Evolutionary conservation across 1,140 invertebrate genomes (phyloP), one percentile per base, ranked within the genome.

Genomic region (Drosophila murphyi): DNA sequence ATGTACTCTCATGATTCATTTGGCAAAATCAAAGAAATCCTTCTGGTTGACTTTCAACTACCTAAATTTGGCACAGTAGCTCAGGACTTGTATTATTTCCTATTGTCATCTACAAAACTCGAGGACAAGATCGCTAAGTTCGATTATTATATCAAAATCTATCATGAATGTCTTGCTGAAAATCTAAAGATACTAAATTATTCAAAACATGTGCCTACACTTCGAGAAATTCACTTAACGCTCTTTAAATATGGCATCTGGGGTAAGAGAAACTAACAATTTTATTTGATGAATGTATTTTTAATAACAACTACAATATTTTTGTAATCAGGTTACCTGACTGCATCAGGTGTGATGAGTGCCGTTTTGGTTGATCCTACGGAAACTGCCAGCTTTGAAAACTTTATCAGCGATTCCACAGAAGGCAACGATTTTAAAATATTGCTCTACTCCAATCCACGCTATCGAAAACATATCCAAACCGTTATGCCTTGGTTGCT

Each of bases 1-100:
- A 86, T 96, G 75, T 95, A 95, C 80, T 92, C 93, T n/a, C 95
- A 95, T 72, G 91, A 94, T 71, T 75, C 71, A 0, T 71, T 41
- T 29, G 92, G 91, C 0, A 93, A 93, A 72, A 72, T 91, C 5
- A 81, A 83, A 5, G 83, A 90, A 5, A 79, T 75, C 0, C 79
- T 70, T 20, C 39, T 91, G 10, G 73, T 91, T 0, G 90, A 92
- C 29, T 89, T 76, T 47, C 90, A 92, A 59, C 31, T 90, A 8
- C 54, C 83, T 2, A 82, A 71, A 31, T 92, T 86, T 65, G 87
- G 87, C 12, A 31, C 62, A 7, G 77, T 80, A 3, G 75, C 85
- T 0, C 74, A 85, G n/a, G 90, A 92, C 55, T 57, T 92, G 20
- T 41, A 67, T 0, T 91, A 92, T 51, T 78, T 90, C 3, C 29